Evolutionary conservation across 2,797 vertebrate species (phyloP).

Genomic region (Oryzias sinensis): DNA sequence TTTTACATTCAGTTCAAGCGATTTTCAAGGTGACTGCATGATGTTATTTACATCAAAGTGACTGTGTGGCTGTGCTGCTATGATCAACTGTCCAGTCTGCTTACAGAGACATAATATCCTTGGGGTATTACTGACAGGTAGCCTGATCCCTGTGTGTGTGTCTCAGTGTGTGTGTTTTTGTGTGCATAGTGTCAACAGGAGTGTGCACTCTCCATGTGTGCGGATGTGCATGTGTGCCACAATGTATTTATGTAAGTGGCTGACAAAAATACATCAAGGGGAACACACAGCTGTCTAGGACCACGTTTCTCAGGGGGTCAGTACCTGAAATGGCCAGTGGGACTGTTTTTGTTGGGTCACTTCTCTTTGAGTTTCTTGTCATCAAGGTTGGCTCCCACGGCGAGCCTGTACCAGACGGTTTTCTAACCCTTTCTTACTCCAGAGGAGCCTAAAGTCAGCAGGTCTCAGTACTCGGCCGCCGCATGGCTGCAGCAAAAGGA

Average conservation of each 20-base stretch:
- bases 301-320: slow-evolving; percentile 46
- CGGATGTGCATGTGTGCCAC: slow-evolving; percentile 48
- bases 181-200: slow-evolving; percentile 18
- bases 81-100: slow-evolving; percentile 69
- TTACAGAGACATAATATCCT: slow-evolving; percentile 74
- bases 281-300: slow-evolving; percentile 63
- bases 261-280: slow-evolving; percentile 72
- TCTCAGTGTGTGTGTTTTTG: slow-evolving; percentile 16
- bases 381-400: slow-evolving; percentile 12
- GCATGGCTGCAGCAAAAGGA: slow-evolving; percentile 55
- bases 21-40: slow-evolving; percentile 51
- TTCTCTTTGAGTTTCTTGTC: slow-evolving; percentile 27
- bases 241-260: slow-evolving; percentile 61
- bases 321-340: slow-evolving; percentile 39
- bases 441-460: slow-evolving; percentile 53
- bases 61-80: slow-evolving; percentile 41
- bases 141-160: slow-evolving; percentile 48
- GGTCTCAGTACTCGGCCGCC: slow-evolving; percentile 39
- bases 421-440: slow-evolving; percentile 16
- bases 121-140: slow-evolving; percentile 69
- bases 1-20: slow-evolving; percentile 5
- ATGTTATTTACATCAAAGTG: slow-evolving; percentile 65
- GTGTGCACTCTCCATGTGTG: slow-evolving; percentile 36
- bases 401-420: not conserved
- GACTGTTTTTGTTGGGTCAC: slow-evolving; percentile 24